Base-by-base conservation (phyloP, 2,113 vertebrate genomes). In the Campylorhamphus procurvoides region DNA sequence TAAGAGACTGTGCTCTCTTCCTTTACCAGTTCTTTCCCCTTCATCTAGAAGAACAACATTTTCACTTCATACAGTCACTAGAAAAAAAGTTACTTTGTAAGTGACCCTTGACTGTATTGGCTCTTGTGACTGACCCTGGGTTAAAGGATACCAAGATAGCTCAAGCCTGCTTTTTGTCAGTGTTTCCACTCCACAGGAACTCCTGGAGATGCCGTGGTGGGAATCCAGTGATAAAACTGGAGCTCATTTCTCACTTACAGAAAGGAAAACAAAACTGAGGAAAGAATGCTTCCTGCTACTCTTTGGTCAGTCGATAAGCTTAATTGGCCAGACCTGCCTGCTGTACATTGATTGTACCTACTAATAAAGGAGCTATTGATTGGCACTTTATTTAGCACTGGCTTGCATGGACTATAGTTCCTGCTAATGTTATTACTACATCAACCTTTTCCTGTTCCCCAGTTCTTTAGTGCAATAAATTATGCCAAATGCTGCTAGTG, bases 161-260 rank as follows among this genome's bases (percentile, higher is more conserved):
- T 94, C 84, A 95, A 94, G 97, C 98, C 99, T 99, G 99, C 97
- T 99, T 98, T 99, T 98, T 98, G 98, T 99, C 98, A 99, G 97
- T 12, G 50, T 95, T 98, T 98, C 97, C 96, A 98, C 97, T 97
- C 97, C 96, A 42, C 87, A 97, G 96, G 97, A 97, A 97, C 98
- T 98, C 96, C 73, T 84, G 97, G 98, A 98, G 97, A 96, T 92
- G 97, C 95, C 97, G 96, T 94, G 98, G 98, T 99, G 99, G 98
- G 99, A 99, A 99, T 98, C 97, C 95, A 94, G 98, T 97, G 98
- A 98, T 98, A 98, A 98, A 98, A 97, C 86, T 79, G 92, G 85
- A 96, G 87, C 96, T 94, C 95, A 71, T 96, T 97, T 94, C 97
- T 97, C 95, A 94, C 94, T 95, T 62, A 46, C 60, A 89, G 94